Evolutionary conservation across 2,797 vertebrate genomes (phyloP).

Genomic region (Agapornis canus): DNA sequence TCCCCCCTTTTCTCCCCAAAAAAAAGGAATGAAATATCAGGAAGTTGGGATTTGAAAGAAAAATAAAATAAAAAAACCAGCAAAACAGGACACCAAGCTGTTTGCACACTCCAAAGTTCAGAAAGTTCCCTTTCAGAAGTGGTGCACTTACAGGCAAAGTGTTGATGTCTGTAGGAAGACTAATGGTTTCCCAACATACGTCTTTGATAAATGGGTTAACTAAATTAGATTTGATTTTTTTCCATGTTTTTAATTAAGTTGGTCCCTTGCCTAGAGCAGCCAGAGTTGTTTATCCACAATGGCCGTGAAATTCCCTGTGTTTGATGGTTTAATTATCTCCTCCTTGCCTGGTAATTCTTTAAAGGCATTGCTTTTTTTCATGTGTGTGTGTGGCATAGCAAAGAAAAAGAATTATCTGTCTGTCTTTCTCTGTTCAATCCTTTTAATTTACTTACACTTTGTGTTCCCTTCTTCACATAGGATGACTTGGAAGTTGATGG

Average conservation of each 20-base stretch:
- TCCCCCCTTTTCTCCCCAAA: too few species aligned
- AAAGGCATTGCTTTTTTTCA: neutral
- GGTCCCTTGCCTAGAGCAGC: slow-evolving; percentile 27
- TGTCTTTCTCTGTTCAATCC: neutral
- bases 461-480: neutral
- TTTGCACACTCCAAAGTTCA: neutral
- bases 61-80: neutral
- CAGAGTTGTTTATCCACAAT: slow-evolving; percentile 34
- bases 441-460: neutral
- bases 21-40: neutral
- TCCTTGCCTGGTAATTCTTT: slow-evolving; percentile 32
- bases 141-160: neutral
- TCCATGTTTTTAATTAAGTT: slow-evolving; percentile 22
- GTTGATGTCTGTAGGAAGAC: neutral
- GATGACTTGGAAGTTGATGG: neutral
- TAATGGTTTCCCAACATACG: neutral
- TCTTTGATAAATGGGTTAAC: slow-evolving; percentile 19
- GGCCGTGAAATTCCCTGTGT: neutral
- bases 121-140: neutral
- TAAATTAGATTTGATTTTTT: neutral
- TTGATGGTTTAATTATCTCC: slow-evolving; percentile 46
- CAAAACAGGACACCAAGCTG: rapidly evolving
- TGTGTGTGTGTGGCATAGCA: neutral
- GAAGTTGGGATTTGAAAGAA: neutral
- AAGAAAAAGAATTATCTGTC: neutral